Conservation (phyloP, 2,797 vertebrate species). For the Alcedo quadribrachys region DNA sequence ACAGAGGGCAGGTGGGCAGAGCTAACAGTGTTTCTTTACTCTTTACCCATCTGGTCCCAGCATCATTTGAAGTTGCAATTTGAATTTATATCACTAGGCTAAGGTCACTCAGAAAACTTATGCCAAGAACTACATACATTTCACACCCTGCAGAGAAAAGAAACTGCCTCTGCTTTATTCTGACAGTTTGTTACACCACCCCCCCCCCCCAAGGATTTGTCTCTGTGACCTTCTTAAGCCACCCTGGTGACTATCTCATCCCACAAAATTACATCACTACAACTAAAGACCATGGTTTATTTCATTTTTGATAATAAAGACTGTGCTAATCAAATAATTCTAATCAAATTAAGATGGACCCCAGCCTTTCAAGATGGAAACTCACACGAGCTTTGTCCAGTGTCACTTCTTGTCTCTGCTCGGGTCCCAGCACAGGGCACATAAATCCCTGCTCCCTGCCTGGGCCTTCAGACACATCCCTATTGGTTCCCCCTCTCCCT, state of each 20-base stretch:
- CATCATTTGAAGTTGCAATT: conserved; percentile 21
- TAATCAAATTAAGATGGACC: background rate
- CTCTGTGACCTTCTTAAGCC: background rate
- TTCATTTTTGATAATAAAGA: background rate
- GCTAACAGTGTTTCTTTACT: background rate
- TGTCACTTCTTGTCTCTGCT: background rate
- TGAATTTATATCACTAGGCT: conserved; percentile 42
- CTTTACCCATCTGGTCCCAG: conserved; percentile 8
- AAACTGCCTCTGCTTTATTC: conserved; percentile 19
- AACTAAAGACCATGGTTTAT: background rate
- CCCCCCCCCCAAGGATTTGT: background rate
- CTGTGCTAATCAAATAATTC: background rate
- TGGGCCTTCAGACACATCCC: background rate
- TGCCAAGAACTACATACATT: conserved; percentile 34
- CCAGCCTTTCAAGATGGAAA: background rate
- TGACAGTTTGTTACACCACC: background rate
- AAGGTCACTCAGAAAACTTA: conserved; percentile 31
- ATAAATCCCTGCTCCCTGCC: background rate
- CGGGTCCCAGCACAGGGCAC: accelerated
- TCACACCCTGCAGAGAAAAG: conserved; percentile 27
- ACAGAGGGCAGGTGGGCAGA: background rate
- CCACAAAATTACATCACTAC: background rate
- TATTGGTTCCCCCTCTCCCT: background rate
- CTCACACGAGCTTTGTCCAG: background rate
- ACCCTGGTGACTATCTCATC: background rate